Evolutionary conservation across 1,140 invertebrate genomes (phyloP).

Genomic region (Cardiocondyla obscurior): DNA sequence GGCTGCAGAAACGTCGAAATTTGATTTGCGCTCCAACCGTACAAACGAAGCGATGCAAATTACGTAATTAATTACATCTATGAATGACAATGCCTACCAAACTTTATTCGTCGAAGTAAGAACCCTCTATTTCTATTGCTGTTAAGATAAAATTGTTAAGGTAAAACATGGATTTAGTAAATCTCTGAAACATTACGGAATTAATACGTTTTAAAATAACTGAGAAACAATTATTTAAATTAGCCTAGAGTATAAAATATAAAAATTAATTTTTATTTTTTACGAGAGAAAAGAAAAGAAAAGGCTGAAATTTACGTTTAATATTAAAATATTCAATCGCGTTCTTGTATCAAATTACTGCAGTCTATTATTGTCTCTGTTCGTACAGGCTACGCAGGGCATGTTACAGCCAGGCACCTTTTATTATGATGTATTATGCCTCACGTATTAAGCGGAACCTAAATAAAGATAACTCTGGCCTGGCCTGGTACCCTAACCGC

Average conservation of each 20-base stretch:
- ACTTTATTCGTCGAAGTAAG: neutral
- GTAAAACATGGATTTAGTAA: neutral
- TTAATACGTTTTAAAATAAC: neutral
- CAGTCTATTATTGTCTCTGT: slow-evolving; percentile 39
- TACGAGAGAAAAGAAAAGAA: too few species aligned
- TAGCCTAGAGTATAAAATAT: neutral
- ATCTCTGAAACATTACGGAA: neutral
- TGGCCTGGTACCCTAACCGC: neutral
- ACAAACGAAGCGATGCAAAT: neutral
- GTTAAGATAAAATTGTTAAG: neutral
- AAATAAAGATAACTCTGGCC: slow-evolving; percentile 64
- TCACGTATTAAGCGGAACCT: slow-evolving; percentile 56
- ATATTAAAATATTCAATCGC: slow-evolving; percentile 50
- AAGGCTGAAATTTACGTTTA: slow-evolving; percentile 18
- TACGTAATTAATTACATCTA: neutral
- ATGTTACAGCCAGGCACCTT: slow-evolving; percentile 28
- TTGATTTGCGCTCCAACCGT: neutral
- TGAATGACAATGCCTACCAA: neutral
- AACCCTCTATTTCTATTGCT: neutral
- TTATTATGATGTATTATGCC: slow-evolving; percentile 65
- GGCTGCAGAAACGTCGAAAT: neutral
- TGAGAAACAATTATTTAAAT: neutral
- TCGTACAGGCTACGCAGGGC: slow-evolving; percentile 26
- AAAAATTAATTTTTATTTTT: neutral
- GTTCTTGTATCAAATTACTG: slow-evolving; percentile 50